Evolutionary conservation across 2,888 invertebrate species (phyloP).

Genomic region (Eledona agricola): DNA sequence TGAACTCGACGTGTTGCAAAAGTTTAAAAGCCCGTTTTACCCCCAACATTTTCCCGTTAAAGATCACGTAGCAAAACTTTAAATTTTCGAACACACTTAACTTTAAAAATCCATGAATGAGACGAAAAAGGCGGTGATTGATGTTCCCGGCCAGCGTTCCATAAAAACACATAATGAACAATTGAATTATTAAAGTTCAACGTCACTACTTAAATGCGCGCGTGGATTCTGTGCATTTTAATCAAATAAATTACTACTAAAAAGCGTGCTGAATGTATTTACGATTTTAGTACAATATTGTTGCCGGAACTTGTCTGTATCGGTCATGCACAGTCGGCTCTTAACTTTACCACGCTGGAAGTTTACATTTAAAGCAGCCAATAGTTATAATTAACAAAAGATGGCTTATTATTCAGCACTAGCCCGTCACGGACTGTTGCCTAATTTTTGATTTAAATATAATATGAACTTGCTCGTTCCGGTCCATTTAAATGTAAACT

Average conservation of each 20-base stretch:
- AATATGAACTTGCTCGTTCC: slow-evolving; percentile 11
- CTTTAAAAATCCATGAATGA: no score
- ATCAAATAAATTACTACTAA: no score
- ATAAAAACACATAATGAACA: no score
- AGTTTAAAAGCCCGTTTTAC: slow-evolving; percentile 22
- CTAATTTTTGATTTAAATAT: slow-evolving; percentile 19
- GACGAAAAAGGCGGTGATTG: slow-evolving; percentile 12
- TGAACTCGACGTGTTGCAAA: slow-evolving; percentile 33
- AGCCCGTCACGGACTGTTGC: slow-evolving; percentile 2
- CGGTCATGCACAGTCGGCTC: slow-evolving; percentile 6
- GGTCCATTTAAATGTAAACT: slow-evolving; percentile 21
- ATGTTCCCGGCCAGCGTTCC: no score
- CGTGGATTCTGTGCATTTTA: no score
- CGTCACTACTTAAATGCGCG: no score
- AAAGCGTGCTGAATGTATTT: no score
- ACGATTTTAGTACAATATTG: no score
- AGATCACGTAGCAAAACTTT: slow-evolving; percentile 23
- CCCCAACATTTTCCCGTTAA: slow-evolving; percentile 16
- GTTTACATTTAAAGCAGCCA: slow-evolving; percentile 7
- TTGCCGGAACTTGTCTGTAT: no score
- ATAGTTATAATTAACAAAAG: slow-evolving; percentile 14
- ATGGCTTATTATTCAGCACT: slow-evolving; percentile 4
- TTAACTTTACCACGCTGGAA: slow-evolving; percentile 1
- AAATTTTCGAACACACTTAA: slow-evolving; percentile 2
- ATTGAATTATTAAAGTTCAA: no score